Percentiles rank a stretch among this genome's conserved stretches.
phyloP scores from a whole-genome alignment of 2,113 vertebrate genomes.

The Pedetes capensis region DNA sequence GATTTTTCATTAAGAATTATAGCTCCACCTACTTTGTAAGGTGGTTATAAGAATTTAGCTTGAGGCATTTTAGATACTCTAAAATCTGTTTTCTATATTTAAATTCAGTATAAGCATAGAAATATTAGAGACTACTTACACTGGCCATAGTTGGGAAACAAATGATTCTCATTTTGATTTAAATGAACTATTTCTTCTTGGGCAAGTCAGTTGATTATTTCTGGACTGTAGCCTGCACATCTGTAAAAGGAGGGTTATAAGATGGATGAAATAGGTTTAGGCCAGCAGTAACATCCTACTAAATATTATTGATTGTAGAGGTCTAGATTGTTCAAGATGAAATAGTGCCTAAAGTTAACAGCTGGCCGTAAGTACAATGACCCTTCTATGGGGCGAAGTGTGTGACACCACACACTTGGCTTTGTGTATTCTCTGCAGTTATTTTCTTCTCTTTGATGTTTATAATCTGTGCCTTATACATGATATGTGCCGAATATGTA shows the following conservation, averaged over 20 bases:
- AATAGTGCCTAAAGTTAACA: background rate
- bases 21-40: background rate
- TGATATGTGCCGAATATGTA: background rate
- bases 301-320: background rate
- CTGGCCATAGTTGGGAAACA: background rate
- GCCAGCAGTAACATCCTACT: background rate
- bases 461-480: background rate
- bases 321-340: background rate
- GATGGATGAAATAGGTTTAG: background rate
- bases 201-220: background rate
- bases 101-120: background rate
- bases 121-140: background rate
- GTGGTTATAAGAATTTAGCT: background rate
- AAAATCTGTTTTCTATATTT: slow-evolving; percentile 12
- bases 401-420: background rate
- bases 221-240: background rate
- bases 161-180: background rate
- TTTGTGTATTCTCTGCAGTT: background rate
- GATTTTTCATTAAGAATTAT: background rate
- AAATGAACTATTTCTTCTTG: background rate
- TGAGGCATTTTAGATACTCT: background rate
- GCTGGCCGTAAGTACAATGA: background rate
- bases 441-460: background rate
- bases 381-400: background rate
- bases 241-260: background rate